Percentiles rank a stretch among this genome's conserved stretches.
Conservation (phyloP, 2,113 vertebrate genomes). For the Paratilapia polleni region DNA sequence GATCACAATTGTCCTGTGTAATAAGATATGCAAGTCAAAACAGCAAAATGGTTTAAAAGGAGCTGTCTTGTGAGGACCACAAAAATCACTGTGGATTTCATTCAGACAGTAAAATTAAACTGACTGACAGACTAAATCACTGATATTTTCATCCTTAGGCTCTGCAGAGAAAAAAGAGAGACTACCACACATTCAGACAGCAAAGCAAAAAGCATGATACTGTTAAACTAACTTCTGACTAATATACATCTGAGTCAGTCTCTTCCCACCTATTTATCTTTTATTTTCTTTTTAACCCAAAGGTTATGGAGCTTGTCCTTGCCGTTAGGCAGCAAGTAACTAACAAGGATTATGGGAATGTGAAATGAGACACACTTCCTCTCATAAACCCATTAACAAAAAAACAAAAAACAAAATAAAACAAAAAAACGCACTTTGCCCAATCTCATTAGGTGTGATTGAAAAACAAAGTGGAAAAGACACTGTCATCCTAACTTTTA, state of each 20-base stretch:
- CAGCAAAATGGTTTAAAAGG: background rate
- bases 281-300: background rate
- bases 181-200: background rate
- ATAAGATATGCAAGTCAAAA: background rate
- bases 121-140: background rate
- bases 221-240: background rate
- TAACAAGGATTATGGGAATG: conserved; percentile 16
- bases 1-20: too few species aligned
- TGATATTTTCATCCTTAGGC: background rate
- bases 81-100: background rate
- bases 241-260: background rate
- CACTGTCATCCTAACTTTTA: too few species aligned
- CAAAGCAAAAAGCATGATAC: background rate
- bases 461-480: conserved; percentile 27
- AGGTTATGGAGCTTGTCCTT: background rate
- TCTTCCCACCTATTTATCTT: background rate
- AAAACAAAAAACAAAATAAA: too few species aligned
- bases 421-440: background rate
- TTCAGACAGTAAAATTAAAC: background rate
- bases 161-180: background rate
- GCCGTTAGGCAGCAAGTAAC: background rate
- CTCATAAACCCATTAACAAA: conserved; percentile 9
- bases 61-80: background rate
- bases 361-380: conserved; percentile 17
- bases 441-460: conserved; percentile 37